Evolutionary conservation across 1,140 invertebrate species (phyloP).

Genomic region (Rhopalosiphum maidis): DNA sequence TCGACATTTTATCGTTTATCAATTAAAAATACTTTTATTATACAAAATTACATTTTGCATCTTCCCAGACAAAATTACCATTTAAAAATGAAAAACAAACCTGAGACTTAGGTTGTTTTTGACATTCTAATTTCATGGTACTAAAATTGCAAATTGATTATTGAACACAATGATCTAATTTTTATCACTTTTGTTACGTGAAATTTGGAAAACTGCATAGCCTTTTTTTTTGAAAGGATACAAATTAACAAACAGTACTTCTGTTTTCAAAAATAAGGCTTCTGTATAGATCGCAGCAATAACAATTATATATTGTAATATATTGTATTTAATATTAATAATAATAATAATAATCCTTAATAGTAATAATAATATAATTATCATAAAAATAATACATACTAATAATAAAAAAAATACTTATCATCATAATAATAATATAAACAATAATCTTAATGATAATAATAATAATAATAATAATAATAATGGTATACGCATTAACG

Average conservation of each 20-base stretch:
- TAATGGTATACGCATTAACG: neutral
- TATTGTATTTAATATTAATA: slow-evolving; percentile 12
- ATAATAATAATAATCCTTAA: neutral
- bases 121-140: neutral
- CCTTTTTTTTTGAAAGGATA: neutral
- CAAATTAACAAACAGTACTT: neutral
- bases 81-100: neutral
- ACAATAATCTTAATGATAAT: neutral
- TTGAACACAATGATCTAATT: neutral
- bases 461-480: neutral
- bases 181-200: neutral
- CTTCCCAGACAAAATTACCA: neutral
- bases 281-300: neutral
- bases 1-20: neutral
- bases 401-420: neutral
- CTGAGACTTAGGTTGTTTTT: neutral
- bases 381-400: neutral
- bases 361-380: slow-evolving; percentile 9
- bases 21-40: neutral
- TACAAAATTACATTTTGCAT: neutral
- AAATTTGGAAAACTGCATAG: neutral
- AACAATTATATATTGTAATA: slow-evolving; percentile 8
- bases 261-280: neutral
- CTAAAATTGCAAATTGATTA: neutral
- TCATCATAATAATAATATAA: neutral